Percentiles rank a stretch among this genome's conserved stretches.
These are phyloP conservation scores for Lasioglossum leucozonium DNA, from an alignment of 2,888 invertebrate species.

Conservation along the genomic window DNA sequence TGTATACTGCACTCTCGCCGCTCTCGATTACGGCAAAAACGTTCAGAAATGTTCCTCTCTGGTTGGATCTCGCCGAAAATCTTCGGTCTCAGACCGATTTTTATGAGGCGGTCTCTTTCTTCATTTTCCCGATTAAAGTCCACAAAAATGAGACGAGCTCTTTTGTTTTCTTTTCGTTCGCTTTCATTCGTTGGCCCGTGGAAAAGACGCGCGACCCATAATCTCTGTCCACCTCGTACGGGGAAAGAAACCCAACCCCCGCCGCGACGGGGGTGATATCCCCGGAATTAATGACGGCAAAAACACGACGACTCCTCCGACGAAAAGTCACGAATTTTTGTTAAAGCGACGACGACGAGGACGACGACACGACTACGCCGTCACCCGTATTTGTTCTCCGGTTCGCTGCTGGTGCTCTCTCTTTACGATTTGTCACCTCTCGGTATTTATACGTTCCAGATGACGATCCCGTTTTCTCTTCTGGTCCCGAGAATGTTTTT, in stretches of 20 bases:
- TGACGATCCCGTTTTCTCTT: neutral
- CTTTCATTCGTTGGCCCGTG: neutral
- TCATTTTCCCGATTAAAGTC: neutral
- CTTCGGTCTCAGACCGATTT: neutral
- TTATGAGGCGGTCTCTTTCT: no score
- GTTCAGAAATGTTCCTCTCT: neutral
- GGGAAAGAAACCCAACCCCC: slow-evolving; percentile 51
- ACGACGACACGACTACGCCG: neutral
- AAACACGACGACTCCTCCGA: slow-evolving; percentile 37
- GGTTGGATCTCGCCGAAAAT: neutral
- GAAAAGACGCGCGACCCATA: slow-evolving; percentile 43
- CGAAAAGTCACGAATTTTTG: slow-evolving; percentile 21
- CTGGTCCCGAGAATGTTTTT: neutral
- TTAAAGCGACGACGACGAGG: neutral
- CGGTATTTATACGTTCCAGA: slow-evolving; percentile 11
- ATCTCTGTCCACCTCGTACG: slow-evolving; percentile 46
- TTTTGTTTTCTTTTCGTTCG: neutral
- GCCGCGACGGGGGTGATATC: slow-evolving; percentile 54
- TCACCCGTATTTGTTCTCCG: slow-evolving; percentile 11
- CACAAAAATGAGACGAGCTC: neutral
- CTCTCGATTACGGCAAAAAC: neutral
- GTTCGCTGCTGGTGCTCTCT: neutral
- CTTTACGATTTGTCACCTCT: slow-evolving; percentile 2
- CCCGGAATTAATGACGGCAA: slow-evolving; percentile 63
- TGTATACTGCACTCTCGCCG: neutral